Conservation (phyloP, 53 echinoderm and acorn worm genomes). For the Astropecten irregularis region DNA sequence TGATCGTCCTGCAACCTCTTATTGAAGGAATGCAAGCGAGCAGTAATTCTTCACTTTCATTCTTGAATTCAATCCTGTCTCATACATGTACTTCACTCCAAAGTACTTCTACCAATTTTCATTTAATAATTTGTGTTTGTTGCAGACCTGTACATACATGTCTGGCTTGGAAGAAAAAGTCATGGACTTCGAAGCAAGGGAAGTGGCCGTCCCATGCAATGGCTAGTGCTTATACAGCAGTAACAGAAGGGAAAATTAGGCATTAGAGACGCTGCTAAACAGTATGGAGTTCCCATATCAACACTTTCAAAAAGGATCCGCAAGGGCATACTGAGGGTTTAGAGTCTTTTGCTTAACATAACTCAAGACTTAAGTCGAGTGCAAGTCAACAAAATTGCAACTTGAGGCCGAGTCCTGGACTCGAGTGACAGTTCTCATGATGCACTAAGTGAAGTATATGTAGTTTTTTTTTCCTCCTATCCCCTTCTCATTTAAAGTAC, state of each 20-base stretch:
- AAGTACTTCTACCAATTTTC: no score
- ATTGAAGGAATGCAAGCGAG: neutral
- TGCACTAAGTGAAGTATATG: no score
- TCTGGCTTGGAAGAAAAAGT: conserved; percentile 20
- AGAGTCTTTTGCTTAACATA: no score
- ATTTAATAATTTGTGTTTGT: neutral
- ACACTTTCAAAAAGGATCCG: no score
- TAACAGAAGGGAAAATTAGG: neutral
- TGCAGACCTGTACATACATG: conserved; percentile 1
- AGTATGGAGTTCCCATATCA: conserved; percentile 9
- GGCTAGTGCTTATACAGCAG: neutral
- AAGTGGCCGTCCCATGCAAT: conserved; percentile 23
- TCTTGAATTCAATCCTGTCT: neutral
- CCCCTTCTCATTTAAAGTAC: no score
- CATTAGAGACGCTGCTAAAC: conserved; percentile 14
- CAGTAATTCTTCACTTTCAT: neutral
- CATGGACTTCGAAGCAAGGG: conserved; percentile 34
- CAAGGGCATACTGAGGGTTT: no score
- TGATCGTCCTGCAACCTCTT: conserved; percentile 15
- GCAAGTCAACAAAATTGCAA: no score
- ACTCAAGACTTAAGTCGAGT: no score
- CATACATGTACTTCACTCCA: no score
- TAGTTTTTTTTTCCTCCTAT: no score
- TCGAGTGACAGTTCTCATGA: no score
- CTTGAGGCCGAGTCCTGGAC: no score